Base-by-base conservation (phyloP, 2,888 invertebrate species). In the Acrobasis repandana region DNA sequence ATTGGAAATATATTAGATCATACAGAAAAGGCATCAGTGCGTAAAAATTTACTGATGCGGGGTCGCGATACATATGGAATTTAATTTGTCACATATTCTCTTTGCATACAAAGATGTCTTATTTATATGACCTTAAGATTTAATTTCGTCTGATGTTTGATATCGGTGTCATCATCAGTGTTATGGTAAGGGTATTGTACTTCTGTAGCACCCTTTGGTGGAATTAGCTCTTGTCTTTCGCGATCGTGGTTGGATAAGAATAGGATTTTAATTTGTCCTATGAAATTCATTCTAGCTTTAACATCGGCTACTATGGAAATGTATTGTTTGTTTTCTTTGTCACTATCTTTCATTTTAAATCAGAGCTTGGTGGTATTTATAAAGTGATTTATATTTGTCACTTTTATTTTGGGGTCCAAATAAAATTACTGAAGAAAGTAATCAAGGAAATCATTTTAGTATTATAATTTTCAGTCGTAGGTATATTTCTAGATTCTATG, bases 21-120 rank as follows among this genome's bases (percentile, higher is more conserved):
- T 90, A 87, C 82, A 88, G 70, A 70, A 69, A 72, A 90, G 86
- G 90, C 86, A 87, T 83, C 77, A 85, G 87, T 78, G 82, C 82
- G 87, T 83, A 87, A 90, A 89, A 86, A 88, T 85, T 84, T 83
- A 86, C 86, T 80, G 84, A 89, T 88, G 82, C 85, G 82, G 82
- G 85, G 85, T 86, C 83, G 79, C 71, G 73, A 78, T 77, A 75
- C 74, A 76, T 77, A 78, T 72, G 73, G 68, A 76, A 74, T 78
- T 76, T 76, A 76, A 76, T 80, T 81, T 74, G 68, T 66, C 70
- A 68, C 69, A 63, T 63, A 62, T 46, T 56, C 8, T 58, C 61
- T 66, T 66, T 20, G 28, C n/a, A 33, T 64, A 51, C 36, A 5
- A 61, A 58, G 65, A 34, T 58, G 11, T 14, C 33, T 60, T 58